Conservation (phyloP, 1,140 invertebrate genomes). For the Pachyrhynchus sulphureomaculatus region DNA sequence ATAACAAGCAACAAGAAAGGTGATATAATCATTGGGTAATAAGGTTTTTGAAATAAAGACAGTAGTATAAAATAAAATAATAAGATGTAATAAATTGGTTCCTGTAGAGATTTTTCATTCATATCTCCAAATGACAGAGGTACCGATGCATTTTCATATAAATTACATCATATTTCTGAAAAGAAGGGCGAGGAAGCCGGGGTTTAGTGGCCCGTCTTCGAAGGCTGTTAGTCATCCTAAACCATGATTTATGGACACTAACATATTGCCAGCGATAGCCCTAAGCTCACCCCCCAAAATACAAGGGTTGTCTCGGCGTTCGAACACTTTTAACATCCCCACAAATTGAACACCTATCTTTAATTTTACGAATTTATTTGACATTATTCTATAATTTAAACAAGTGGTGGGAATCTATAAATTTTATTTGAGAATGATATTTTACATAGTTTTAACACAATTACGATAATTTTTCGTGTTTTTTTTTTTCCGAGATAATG, state of each 20-base stretch:
- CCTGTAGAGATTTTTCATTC: conserved; percentile 61
- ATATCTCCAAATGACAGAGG: conserved; percentile 66
- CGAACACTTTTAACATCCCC: conserved; percentile 18
- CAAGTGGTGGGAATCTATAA: too few species aligned
- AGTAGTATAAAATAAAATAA: too few species aligned
- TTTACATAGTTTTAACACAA: too few species aligned
- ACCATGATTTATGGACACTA: conserved; percentile 52
- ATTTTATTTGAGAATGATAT: too few species aligned
- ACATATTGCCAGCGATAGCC: conserved; percentile 49
- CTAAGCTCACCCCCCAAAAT: conserved; percentile 25
- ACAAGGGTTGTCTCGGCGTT: conserved; percentile 25
- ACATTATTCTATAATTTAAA: too few species aligned
- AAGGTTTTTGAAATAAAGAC: too few species aligned
- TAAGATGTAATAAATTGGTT: too few species aligned
- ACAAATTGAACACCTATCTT: conserved; percentile 28
- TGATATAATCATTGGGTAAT: too few species aligned
- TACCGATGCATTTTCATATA: conserved; percentile 68
- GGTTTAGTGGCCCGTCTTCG: conserved; percentile 43
- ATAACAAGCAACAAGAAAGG: too few species aligned
- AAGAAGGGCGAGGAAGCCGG: conserved; percentile 48
- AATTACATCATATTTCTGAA: conserved; percentile 68
- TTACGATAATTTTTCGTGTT: too few species aligned
- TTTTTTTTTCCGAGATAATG: too few species aligned
- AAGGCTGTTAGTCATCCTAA: conserved; percentile 52
- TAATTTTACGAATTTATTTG: conserved; percentile 14